phyloP scores from a whole-genome alignment of 2,797 vertebrate species.

The Aplochiton taeniatus region DNA sequence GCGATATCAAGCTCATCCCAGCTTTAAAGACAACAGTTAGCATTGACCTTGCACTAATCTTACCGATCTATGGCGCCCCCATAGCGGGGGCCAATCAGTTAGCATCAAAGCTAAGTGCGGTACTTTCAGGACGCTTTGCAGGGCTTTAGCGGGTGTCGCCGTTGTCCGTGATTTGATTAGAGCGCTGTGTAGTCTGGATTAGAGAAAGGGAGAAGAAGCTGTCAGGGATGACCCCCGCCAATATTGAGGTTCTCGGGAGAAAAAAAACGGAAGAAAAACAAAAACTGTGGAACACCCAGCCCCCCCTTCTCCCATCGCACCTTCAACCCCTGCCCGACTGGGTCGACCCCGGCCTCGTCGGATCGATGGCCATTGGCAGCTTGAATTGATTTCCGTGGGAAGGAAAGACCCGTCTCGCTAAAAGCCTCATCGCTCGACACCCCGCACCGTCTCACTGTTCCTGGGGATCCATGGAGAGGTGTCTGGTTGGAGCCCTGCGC shows the following conservation, averaged over 20 bases:
- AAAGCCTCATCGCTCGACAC: constrained; percentile 37
- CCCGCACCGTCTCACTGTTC: background rate
- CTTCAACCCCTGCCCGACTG: constrained; percentile 59
- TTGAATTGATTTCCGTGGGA: constrained; percentile 77
- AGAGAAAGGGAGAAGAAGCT: constrained; percentile 25
- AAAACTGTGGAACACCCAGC: background rate
- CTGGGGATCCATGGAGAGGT: background rate
- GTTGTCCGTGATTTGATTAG: too few relatives aligned
- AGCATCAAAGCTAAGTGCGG: too few relatives aligned
- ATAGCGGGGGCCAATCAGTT: too few relatives aligned
- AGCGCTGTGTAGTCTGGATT: too few relatives aligned
- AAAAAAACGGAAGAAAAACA: background rate
- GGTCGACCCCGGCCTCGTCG: constrained; percentile 48
- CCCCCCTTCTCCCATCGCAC: constrained; percentile 30
- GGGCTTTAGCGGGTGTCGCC: background rate
- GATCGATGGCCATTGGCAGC: constrained; percentile 73
- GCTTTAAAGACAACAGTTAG: too few relatives aligned
- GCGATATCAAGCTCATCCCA: too few relatives aligned
- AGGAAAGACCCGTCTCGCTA: constrained; percentile 58
- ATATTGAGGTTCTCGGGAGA: background rate
- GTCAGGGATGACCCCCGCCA: background rate
- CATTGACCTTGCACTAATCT: too few relatives aligned
- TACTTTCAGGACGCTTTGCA: background rate
- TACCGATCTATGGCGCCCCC: too few relatives aligned
- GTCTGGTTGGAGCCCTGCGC: background rate